Evolutionary conservation across 2,888 invertebrate species (phyloP).

Genomic region (Tineola bisselliella): DNA sequence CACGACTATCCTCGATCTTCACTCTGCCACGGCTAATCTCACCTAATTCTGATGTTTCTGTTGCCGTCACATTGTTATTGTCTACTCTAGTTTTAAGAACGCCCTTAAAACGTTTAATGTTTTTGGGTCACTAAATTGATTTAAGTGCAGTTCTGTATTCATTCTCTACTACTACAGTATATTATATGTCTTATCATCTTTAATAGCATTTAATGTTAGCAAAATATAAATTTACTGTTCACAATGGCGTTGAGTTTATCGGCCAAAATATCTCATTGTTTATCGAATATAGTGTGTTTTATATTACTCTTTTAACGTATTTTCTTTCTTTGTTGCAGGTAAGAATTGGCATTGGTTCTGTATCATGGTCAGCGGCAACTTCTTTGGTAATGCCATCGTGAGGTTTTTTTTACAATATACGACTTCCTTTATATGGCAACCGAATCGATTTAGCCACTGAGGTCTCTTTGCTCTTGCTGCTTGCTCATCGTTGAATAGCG

Average conservation of each 20-base stretch:
- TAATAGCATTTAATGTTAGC: neutral
- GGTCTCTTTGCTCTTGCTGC: constrained; percentile 2
- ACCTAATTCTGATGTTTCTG: constrained; percentile 7
- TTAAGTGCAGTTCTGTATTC: neutral
- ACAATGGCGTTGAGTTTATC: constrained; percentile 3
- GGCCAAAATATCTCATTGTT: constrained; percentile 5
- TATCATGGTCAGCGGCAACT: constrained; percentile 12
- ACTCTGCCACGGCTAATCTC: constrained; percentile 5
- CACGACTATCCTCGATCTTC: constrained; percentile 11
- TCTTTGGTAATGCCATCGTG: constrained; percentile 11
- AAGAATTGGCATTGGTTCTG: constrained; percentile 4
- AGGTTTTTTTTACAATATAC: constrained; percentile 11
- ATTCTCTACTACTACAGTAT: neutral
- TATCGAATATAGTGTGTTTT: neutral
- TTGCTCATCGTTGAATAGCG: constrained; percentile 3
- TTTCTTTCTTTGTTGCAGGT: constrained; percentile 12
- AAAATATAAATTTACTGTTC: constrained; percentile 1
- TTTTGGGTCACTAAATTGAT: neutral
- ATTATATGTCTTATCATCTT: neutral
- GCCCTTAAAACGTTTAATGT: neutral
- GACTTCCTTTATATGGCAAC: constrained; percentile 11
- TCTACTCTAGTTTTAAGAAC: neutral
- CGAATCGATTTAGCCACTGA: constrained; percentile 4
- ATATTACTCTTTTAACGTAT: constrained; percentile 4
- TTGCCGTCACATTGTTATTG: neutral